Evolutionary conservation across 2,113 vertebrate species (phyloP), one percentile per base, ranked within the genome.

Genomic region (Saimiri boliviensis): DNA sequence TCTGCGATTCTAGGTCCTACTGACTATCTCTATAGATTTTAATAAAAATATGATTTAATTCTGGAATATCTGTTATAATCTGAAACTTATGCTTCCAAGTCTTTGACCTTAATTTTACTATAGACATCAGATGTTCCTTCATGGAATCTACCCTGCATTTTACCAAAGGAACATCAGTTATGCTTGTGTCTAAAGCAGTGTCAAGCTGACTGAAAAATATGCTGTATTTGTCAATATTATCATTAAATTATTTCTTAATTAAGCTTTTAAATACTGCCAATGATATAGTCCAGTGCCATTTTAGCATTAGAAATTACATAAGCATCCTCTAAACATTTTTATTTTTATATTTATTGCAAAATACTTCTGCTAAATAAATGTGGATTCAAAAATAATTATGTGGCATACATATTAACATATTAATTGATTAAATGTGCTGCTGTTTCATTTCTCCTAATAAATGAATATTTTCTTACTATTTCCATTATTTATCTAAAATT

Each of bases 241-340:
- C 58, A 97, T 85, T 56, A 86, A 94, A 35, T 80, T 13, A 93
- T 76, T 97, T 95, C 93, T 95, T 96, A 95, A 95, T 95, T 77
- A 97, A 93, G 49, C 35, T 52, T 91, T 40, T 77, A 92, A 91
- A 91, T 87, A 87, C 40, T 40, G 68, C 56, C 63, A 77, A 71
- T 92, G 73, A 71, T 84, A 88, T 20, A 96, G 56, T 86, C 95
- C 49, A 60, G 45, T 91, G 73, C 56, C 91, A 83, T 93, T 97
- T 96, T 96, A 89, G 73, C 60, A 77, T 54, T 93, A 74, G 23
- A 94, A 93, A 79, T 97, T 93, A 86, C 35, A 71, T 83, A 91
- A 97, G n/a, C 32, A 83, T 60, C 12, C 56, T 58, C 93, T 91
- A 60, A 30, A 30, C 11, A n/a, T 25, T 92, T 92, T 86, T 94